Evolutionary conservation across 2,113 vertebrate genomes (phyloP), one percentile per base, ranked within the genome.

Genomic region (Puma concolor): DNA sequence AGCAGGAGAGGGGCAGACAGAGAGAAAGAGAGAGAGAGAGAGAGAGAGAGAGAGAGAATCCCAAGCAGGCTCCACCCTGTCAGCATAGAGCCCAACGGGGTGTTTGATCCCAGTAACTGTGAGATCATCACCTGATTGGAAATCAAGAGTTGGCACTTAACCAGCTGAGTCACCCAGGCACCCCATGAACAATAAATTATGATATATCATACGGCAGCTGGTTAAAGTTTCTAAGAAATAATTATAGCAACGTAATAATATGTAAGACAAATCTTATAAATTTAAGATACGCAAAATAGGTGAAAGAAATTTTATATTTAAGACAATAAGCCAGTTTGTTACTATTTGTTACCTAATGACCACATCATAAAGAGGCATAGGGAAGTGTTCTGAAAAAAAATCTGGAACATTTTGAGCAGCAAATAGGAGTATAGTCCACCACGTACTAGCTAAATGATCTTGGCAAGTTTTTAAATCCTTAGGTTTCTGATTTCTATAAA

Each of bases 361-460:
- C 33, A 94, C 31, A 54, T 83, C 91, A 83, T 91, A 72, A 10
- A 15, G 16, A 84, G 16, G 7, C 16, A 83, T 79, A 79, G 27
- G 71, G 29, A 94, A 84, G 4, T 44, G 80, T 90, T 95, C 72
- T 84, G 33, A 13, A 60, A 95, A 88, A 88, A 44, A 81, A n/a
- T 48, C 1, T 1, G 60, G n/a, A 94, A 79, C 2, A 94, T 74
- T 88, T 84, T 91, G 54, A 93, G 2, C 7, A 27, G 74, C 41
- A 94, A 21, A 57, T 87, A 57, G 67, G 29, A 74, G 7, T 79
- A 13, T 27, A 76, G 16, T 77, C 2, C 27, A 63, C 6, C 29
- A 77, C 5, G 94, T 76, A 63, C 4, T 48, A 92, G 36, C 2
- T 67, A n/a, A 93, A 11, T 83, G 29, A 83, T 54, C n/a, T 93